phyloP scores from a whole-genome alignment of 2,113 vertebrate genomes.

The Rhipidura dahli region DNA sequence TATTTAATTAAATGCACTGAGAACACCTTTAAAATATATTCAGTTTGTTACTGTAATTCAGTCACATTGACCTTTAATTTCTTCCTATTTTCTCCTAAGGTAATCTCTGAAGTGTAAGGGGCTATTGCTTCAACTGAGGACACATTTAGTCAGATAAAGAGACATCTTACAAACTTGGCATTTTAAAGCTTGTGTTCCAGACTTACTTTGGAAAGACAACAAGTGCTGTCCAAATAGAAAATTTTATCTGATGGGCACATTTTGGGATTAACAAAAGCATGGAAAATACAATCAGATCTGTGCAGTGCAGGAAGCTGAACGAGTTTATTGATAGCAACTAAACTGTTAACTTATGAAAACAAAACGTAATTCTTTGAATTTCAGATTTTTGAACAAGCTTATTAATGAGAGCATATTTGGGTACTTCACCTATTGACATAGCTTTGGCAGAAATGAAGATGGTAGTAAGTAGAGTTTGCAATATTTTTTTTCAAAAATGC shows the following conservation, averaged over 20 bases:
- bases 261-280: background rate
- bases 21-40: background rate
- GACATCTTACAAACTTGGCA: background rate
- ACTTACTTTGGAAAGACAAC: slow-evolving; percentile 15
- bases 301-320: background rate
- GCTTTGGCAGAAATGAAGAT: background rate
- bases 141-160: background rate
- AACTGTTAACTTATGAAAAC: background rate
- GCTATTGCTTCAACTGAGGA: background rate
- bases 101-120: background rate
- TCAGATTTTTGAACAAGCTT: background rate
- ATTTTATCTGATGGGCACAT: slow-evolving; percentile 50
- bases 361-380: background rate
- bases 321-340: background rate
- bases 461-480: background rate
- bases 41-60: background rate
- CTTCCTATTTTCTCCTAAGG: background rate
- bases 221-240: slow-evolving; percentile 12
- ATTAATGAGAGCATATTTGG: background rate
- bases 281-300: background rate
- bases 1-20: background rate
- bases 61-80: background rate
- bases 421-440: background rate
- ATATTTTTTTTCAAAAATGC: background rate
- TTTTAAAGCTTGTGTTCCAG: slow-evolving; percentile 10